Conservation (phyloP, 2,797 vertebrate species). For the Craterocephalus amniculus region DNA sequence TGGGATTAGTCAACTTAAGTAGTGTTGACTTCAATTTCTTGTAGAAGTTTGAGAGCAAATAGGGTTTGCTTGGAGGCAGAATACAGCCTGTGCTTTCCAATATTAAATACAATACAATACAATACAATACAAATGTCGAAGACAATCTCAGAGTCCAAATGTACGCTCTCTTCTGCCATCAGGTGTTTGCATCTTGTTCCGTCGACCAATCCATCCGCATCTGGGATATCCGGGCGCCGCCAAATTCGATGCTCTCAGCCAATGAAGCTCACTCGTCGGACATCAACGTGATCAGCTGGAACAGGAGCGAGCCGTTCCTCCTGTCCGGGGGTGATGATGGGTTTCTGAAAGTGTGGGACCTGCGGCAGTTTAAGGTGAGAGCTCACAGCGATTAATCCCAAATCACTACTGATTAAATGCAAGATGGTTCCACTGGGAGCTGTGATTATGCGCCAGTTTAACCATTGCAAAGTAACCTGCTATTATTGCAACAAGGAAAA, state of each 20-base stretch:
- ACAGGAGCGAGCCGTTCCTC: constrained; percentile 89
- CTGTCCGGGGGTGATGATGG: constrained; percentile 92
- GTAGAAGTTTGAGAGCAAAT: background rate
- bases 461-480: background rate
- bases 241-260: constrained; percentile 90
- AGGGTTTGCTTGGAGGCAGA: background rate
- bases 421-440: background rate
- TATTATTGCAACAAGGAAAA: constrained; percentile 15
- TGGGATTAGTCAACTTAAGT: background rate
- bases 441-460: constrained; percentile 1
- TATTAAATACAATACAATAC: no score
- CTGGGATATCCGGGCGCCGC: constrained; percentile 90
- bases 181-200: constrained; percentile 94
- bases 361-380: constrained; percentile 90
- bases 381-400: background rate
- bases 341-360: constrained; percentile 90
- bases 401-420: background rate
- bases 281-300: constrained; percentile 93
- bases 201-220: constrained; percentile 90
- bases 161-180: constrained; percentile 5
- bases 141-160: background rate
- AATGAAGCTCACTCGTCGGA: constrained; percentile 86
- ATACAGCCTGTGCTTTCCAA: background rate
- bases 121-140: no score
- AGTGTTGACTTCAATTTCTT: background rate